phyloP scores from a whole-genome alignment of 2,113 vertebrate species.

The Lagopus leucura region DNA sequence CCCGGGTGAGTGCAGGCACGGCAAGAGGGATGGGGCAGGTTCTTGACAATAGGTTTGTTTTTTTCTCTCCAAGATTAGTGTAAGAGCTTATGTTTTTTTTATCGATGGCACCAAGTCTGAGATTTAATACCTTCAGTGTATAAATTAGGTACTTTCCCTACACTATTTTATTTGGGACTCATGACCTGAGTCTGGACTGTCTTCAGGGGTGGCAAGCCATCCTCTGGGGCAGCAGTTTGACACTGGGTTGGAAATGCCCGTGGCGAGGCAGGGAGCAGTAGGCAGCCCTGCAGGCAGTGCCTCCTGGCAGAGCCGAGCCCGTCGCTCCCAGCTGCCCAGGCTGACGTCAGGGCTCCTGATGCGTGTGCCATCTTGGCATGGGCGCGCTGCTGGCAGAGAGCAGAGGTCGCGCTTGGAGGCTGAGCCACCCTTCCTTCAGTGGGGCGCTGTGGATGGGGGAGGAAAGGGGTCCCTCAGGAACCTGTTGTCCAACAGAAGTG shows the following conservation, averaged over 20 bases:
- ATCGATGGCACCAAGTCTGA: neutral
- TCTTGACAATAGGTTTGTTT: neutral
- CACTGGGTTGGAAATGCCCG: fast-evolving
- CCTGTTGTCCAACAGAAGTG: neutral
- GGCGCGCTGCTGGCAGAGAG: fast-evolving
- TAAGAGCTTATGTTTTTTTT: neutral
- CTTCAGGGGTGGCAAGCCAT: neutral
- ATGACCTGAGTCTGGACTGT: neutral
- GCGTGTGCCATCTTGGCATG: neutral
- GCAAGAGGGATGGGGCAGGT: neutral
- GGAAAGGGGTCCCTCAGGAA: neutral
- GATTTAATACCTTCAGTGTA: neutral
- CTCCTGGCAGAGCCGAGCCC: neutral
- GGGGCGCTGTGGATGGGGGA: neutral
- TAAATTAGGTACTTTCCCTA: neutral
- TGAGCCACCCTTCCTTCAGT: neutral
- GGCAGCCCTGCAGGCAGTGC: neutral
- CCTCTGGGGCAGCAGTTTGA: neutral
- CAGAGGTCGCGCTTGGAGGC: neutral
- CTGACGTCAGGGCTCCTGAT: neutral
- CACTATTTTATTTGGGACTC: neutral
- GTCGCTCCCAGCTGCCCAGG: neutral
- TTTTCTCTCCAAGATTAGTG: neutral
- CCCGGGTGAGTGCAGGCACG: neutral
- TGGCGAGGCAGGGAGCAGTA: neutral